These are phyloP conservation scores for Chydorus sphaericus DNA, from an alignment of 2,888 invertebrate genomes.

Conservation along the genomic window DNA sequence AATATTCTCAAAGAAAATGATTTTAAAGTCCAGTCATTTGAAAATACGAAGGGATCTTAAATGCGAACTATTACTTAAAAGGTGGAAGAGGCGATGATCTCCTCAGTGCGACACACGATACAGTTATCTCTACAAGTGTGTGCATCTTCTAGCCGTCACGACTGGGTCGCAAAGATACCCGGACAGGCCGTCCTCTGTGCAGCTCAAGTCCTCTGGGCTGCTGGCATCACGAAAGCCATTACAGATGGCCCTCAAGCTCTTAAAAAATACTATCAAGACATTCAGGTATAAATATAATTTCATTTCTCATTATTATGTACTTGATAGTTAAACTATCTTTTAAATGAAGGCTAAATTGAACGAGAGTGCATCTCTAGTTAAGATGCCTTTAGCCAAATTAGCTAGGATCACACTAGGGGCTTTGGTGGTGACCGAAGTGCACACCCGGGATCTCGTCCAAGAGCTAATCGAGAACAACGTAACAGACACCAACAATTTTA, in stretches of 20 bases:
- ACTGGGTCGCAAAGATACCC: constrained; percentile 84
- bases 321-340: not conserved
- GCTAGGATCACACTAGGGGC: constrained; percentile 81
- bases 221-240: constrained; percentile 58
- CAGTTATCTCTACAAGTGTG: constrained; percentile 49
- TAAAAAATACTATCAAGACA: constrained; percentile 37
- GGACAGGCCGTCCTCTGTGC: constrained; percentile 77
- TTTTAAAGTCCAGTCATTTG: not conserved
- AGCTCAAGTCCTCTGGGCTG: constrained; percentile 71
- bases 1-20: no score
- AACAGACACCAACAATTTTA: constrained; percentile 60
- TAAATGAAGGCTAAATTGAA: constrained; percentile 41
- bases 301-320: no score
- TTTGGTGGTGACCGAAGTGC: constrained; percentile 80
- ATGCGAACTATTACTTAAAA: constrained; percentile 25
- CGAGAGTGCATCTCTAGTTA: constrained; percentile 56
- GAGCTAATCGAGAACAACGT: constrained; percentile 50
- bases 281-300: no score
- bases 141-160: constrained; percentile 39
- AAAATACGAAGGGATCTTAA: no score
- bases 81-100: constrained; percentile 68
- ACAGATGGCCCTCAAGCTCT: constrained; percentile 40
- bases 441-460: constrained; percentile 72
- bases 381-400: constrained; percentile 70
- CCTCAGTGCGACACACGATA: constrained; percentile 52